phyloP scores from a whole-genome alignment of 2,888 invertebrate genomes.

The Erpobdella octoculata region DNA sequence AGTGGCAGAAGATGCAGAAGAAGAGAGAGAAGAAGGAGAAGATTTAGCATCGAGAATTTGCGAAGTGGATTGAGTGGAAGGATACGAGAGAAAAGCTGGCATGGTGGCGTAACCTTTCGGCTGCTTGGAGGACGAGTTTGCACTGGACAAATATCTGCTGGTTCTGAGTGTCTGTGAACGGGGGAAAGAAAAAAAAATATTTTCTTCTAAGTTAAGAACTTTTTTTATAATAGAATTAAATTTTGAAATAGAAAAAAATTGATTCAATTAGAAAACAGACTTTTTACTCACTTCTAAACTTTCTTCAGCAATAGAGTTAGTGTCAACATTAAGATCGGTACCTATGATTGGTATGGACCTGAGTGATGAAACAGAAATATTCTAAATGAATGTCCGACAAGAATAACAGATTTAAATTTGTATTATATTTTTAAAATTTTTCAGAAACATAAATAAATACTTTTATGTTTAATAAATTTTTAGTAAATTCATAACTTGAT shows the following conservation, averaged over 20 bases:
- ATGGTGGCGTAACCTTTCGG: conserved; percentile 18
- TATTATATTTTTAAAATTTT: neutral
- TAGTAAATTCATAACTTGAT: neutral
- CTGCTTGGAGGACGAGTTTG: neutral
- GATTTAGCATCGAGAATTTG: neutral
- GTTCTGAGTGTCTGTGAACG: conserved; percentile 5
- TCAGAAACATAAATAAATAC: conserved; percentile 1
- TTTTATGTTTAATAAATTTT: neutral
- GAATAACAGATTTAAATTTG: neutral
- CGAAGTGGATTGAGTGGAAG: neutral
- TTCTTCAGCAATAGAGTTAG: neutral
- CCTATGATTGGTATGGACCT: conserved; percentile 34
- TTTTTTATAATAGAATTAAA: neutral
- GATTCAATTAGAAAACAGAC: too few species aligned
- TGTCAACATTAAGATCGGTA: conserved; percentile 29
- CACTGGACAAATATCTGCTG: neutral
- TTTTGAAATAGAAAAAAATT: neutral
- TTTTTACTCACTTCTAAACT: neutral
- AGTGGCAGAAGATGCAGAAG: neutral
- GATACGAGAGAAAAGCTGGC: conserved; percentile 10
- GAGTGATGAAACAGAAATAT: neutral
- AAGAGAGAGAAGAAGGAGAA: neutral
- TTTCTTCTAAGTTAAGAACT: neutral
- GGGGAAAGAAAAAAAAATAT: neutral
- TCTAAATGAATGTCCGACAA: neutral